These are phyloP conservation scores for Epicampocera succincta DNA, from an alignment of 2,888 invertebrate species.

Conservation along the genomic window DNA sequence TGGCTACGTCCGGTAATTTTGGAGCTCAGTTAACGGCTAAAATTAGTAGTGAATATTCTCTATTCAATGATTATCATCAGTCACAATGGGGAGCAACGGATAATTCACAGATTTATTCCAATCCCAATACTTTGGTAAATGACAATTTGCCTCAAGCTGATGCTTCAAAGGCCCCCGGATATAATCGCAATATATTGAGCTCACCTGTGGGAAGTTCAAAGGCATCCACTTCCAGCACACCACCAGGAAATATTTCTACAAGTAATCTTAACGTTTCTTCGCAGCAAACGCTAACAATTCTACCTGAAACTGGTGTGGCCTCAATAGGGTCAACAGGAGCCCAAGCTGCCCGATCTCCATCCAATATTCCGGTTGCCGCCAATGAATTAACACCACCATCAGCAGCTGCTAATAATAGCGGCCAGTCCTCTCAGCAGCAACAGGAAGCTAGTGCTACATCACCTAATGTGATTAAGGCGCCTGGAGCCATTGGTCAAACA, in stretches of 20 bases:
- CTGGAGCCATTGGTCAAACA: constrained; percentile 72
- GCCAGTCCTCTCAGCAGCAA: constrained; percentile 60
- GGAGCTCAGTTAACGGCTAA: constrained; percentile 78
- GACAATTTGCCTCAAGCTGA: constrained; percentile 86
- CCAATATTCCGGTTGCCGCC: constrained; percentile 57
- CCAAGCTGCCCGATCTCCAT: constrained; percentile 74
- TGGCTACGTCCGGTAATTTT: constrained; percentile 71
- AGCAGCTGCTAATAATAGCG: neutral
- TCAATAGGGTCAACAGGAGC: constrained; percentile 65
- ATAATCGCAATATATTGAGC: constrained; percentile 88
- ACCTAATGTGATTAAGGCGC: constrained; percentile 77
- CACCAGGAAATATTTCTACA: constrained; percentile 78
- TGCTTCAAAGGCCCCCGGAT: constrained; percentile 95
- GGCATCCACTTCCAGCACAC: constrained; percentile 84
- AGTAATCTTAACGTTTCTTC: constrained; percentile 56
- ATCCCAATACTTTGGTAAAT: constrained; percentile 80
- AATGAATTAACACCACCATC: constrained; percentile 57
- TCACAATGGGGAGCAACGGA: constrained; percentile 82
- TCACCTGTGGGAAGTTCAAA: constrained; percentile 89
- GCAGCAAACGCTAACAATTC: constrained; percentile 73
- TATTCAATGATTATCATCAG: constrained; percentile 89
- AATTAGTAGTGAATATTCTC: constrained; percentile 87
- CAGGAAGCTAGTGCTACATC: constrained; percentile 67
- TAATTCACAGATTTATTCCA: constrained; percentile 81
- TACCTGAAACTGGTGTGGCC: constrained; percentile 70